phyloP scores from a whole-genome alignment of 1,140 invertebrate species.

The Drosophila kepulauana region DNA sequence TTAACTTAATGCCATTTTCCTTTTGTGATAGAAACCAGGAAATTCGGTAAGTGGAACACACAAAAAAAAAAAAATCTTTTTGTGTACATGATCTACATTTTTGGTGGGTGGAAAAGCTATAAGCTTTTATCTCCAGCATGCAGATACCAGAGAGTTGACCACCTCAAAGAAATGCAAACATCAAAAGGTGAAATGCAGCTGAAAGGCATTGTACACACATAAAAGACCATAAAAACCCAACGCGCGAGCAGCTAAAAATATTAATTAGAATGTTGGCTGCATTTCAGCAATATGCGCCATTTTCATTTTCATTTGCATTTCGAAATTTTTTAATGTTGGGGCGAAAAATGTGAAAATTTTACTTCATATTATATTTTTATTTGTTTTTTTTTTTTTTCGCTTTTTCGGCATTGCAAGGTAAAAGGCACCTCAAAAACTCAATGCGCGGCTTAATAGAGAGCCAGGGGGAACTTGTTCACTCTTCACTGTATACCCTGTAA shows the following conservation, averaged over 20 bases:
- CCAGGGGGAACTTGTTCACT: conserved; percentile 13
- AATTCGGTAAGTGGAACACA: conserved; percentile 40
- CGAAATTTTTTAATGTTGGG: conserved; percentile 14
- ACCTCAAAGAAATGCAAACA: conserved; percentile 39
- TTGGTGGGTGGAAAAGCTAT: neutral
- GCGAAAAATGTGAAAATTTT: conserved; percentile 22
- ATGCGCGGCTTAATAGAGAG: conserved; percentile 63
- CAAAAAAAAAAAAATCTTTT: conserved; percentile 16
- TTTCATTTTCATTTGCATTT: conserved; percentile 52
- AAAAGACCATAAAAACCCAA: conserved; percentile 36
- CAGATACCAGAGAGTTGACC: conserved; percentile 25
- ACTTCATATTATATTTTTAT: too few relatives aligned
- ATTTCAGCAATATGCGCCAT: conserved; percentile 19
- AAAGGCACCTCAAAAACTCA: conserved; percentile 62
- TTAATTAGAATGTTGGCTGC: conserved; percentile 68
- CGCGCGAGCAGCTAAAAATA: conserved; percentile 54
- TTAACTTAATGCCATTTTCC: conserved; percentile 13
- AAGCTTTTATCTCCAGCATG: neutral
- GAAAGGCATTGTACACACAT: conserved; percentile 27
- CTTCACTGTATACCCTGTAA: conserved; percentile 7
- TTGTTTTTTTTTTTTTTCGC: neutral
- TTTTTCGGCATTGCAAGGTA: conserved; percentile 56
- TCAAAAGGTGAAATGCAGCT: conserved; percentile 50
- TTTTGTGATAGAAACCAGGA: conserved; percentile 32
- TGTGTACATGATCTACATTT: conserved; percentile 36